Conservation (phyloP, 2,888 invertebrate genomes). For the Dendrolimus houi region DNA sequence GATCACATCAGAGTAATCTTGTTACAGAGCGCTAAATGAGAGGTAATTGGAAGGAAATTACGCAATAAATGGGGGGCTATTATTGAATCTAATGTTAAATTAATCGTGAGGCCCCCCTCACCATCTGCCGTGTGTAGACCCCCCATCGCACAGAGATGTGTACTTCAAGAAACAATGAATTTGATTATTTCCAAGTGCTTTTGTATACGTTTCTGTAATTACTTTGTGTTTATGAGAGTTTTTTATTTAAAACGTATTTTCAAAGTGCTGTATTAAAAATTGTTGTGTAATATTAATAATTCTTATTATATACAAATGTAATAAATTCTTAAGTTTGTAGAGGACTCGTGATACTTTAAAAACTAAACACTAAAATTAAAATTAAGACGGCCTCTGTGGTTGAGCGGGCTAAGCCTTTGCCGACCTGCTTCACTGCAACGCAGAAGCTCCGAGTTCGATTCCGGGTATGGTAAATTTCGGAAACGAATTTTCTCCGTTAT, state of each 20-base stretch:
- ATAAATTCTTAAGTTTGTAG: too few relatives aligned
- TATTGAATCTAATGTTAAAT: conserved; percentile 76
- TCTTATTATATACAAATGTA: too few relatives aligned
- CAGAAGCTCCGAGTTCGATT: too few relatives aligned
- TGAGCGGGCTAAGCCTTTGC: too few relatives aligned
- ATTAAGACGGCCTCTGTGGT: too few relatives aligned
- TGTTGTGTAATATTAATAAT: too few relatives aligned
- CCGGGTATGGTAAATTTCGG: too few relatives aligned
- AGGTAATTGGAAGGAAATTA: conserved; percentile 74
- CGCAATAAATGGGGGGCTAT: conserved; percentile 73
- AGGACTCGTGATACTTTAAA: too few relatives aligned
- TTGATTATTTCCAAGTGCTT: conserved; percentile 34
- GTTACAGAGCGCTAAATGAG: conserved; percentile 70
- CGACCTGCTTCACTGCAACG: too few relatives aligned
- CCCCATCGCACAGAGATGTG: conserved; percentile 24
- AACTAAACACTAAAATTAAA: too few relatives aligned
- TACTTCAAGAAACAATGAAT: conserved; percentile 23
- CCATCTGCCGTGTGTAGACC: conserved; percentile 59
- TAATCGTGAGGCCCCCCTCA: conserved; percentile 57
- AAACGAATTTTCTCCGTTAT: too few relatives aligned
- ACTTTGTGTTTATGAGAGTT: not conserved
- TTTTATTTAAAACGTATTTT: not conserved
- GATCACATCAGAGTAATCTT: conserved; percentile 38
- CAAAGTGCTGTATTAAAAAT: too few relatives aligned
- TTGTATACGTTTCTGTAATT: conserved; percentile 12